A percentile compares a stretch with the other conserved stretches of the same genome.
Evolutionary conservation across 2,113 vertebrate species (phyloP).

Genomic region (Nothocercus nigrocapillus): DNA sequence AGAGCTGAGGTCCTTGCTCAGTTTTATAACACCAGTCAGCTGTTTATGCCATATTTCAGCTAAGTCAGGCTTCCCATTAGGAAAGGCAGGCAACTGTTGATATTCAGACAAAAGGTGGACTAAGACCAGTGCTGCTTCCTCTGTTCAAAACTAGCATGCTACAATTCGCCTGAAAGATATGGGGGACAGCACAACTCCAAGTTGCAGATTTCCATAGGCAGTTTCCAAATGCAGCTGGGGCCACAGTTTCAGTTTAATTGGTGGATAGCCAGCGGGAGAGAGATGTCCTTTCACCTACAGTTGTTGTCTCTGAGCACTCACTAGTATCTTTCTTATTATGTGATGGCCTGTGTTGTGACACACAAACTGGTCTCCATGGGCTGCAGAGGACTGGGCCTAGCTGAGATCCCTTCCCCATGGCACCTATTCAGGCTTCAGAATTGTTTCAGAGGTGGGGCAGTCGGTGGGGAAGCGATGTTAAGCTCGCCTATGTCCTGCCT

Average conservation of each 20-base stretch:
- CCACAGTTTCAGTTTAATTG: not conserved
- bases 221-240: not conserved
- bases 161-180: not conserved
- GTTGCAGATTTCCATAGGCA: not conserved
- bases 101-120: not conserved
- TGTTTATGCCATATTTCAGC: not conserved
- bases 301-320: not conserved
- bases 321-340: not conserved
- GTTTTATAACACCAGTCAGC: not conserved
- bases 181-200: not conserved
- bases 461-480: not conserved
- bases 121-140: not conserved
- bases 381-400: not conserved
- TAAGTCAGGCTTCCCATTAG: not conserved
- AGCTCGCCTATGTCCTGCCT: not conserved
- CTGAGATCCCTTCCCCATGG: not conserved
- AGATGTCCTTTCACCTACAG: not conserved
- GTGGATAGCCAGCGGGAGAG: not conserved
- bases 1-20: not conserved
- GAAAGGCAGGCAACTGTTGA: not conserved
- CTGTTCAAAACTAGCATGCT: not conserved
- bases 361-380: not conserved
- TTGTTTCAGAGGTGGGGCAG: not conserved
- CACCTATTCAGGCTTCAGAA: not conserved
- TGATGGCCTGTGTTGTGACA: not conserved